Evolutionary conservation across 2,888 invertebrate species (phyloP).

Genomic region (Hymenopus coronatus): DNA sequence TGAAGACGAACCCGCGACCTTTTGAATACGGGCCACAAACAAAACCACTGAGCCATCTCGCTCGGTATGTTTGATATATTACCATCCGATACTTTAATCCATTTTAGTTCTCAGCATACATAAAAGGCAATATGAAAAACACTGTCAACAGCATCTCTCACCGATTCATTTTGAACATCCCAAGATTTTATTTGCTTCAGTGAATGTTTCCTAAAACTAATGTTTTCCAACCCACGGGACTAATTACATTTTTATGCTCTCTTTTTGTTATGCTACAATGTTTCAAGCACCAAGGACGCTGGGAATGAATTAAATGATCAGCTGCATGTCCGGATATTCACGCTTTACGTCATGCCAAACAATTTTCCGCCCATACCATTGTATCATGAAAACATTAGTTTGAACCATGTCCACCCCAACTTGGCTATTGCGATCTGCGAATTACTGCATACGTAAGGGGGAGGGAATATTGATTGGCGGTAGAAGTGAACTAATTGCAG

Average conservation of each 20-base stretch:
- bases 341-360: too few species aligned
- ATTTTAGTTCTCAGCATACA: too few species aligned
- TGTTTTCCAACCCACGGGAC: not conserved
- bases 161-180: not conserved
- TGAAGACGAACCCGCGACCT: too few species aligned
- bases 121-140: not conserved
- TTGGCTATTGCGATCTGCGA: not conserved
- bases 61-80: too few species aligned
- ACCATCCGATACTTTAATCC: too few species aligned
- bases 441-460: not conserved
- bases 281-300: not conserved
- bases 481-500: not conserved
- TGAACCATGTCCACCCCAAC: not conserved
- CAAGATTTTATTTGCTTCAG: not conserved
- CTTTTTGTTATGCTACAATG: not conserved
- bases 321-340: not conserved
- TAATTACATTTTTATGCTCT: not conserved
- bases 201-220: not conserved
- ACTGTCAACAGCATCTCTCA: not conserved
- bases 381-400: not conserved
- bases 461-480: not conserved
- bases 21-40: too few species aligned
- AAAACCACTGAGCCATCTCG: too few species aligned
- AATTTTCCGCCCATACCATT: not conserved
- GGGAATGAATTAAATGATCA: not conserved